phyloP scores from a whole-genome alignment of 2,113 vertebrate species.

The Oxygymnocypris stewartii region DNA sequence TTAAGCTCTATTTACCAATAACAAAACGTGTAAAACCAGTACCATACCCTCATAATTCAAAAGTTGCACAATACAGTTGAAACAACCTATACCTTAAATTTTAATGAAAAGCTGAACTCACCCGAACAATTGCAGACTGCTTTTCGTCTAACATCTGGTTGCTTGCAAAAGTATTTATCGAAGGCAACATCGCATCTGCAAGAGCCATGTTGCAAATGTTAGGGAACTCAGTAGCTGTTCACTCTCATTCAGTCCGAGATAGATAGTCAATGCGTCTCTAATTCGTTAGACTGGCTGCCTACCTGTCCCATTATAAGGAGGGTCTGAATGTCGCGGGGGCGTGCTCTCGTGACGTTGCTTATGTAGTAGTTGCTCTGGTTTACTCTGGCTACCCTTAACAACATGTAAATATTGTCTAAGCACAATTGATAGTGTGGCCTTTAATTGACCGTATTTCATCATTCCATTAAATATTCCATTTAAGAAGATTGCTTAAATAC shows the following conservation, averaged over 20 bases:
- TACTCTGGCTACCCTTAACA: not conserved
- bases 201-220: constrained; percentile 68
- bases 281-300: not conserved
- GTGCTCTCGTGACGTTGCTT: constrained; percentile 34
- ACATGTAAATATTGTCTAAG: constrained; percentile 11
- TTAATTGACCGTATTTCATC: constrained; percentile 5
- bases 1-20: not conserved
- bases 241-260: constrained; percentile 44
- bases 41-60: not conserved
- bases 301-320: constrained; percentile 46
- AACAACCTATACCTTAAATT: not conserved
- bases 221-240: constrained; percentile 7
- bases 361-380: not conserved
- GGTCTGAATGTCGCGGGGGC: constrained; percentile 35
- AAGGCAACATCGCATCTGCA: constrained; percentile 69
- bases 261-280: constrained; percentile 4
- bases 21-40: not conserved
- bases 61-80: not conserved
- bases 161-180: constrained; percentile 61
- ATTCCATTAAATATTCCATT: not conserved
- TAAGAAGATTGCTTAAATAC: not conserved
- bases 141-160: constrained; percentile 64
- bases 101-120: constrained; percentile 63
- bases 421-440: not conserved
- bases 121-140: constrained; percentile 65